Conservation (phyloP, 2,113 vertebrate genomes). For the Eptesicus fuscus region DNA sequence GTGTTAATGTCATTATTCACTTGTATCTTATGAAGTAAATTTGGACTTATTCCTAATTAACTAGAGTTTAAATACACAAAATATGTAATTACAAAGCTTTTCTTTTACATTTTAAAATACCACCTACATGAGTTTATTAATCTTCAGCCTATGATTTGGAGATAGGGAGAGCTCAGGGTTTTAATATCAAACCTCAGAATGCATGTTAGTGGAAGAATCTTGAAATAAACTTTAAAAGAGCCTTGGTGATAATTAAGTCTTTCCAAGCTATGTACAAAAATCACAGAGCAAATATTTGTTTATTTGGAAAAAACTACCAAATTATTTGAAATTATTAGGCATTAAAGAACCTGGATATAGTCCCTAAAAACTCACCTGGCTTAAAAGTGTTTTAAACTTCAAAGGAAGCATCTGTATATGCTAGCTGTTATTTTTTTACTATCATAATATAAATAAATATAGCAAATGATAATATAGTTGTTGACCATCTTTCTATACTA, state of each 20-base stretch:
- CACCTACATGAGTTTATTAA: background rate
- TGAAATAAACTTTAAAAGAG: constrained; percentile 23
- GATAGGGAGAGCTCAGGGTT: background rate
- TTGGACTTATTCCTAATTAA: constrained; percentile 30
- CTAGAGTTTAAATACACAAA: background rate
- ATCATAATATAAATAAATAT: background rate
- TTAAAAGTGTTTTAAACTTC: constrained; percentile 33
- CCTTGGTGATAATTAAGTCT: background rate
- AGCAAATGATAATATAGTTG: background rate
- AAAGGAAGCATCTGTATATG: background rate
- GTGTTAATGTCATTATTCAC: background rate
- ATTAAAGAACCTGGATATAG: background rate
- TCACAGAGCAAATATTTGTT: background rate
- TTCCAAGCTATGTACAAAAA: constrained; percentile 20
- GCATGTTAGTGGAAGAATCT: background rate
- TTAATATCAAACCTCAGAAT: background rate
- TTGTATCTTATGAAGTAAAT: background rate
- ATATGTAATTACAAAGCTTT: background rate
- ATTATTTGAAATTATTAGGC: background rate
- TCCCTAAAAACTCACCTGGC: background rate
- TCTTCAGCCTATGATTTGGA: background rate
- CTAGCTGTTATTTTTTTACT: background rate
- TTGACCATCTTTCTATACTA: background rate
- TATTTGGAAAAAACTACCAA: constrained; percentile 13
- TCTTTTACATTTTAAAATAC: background rate